Base-by-base conservation (phyloP, 2,797 vertebrate species). In the Urophycis tenuis region DNA sequence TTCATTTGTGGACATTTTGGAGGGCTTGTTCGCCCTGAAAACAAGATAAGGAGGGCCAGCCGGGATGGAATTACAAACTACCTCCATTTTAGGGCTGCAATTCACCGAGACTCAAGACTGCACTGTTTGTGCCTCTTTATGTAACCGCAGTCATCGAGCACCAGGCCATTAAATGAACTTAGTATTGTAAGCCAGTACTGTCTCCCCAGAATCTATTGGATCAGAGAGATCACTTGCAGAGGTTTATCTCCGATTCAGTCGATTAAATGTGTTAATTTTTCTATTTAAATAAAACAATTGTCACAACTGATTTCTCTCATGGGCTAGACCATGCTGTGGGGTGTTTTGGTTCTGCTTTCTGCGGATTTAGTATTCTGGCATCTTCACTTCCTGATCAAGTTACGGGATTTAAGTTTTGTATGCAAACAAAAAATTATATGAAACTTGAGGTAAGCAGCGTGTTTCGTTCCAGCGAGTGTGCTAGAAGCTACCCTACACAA, bases 261-360 rank as follows among this genome's bases (percentile, higher is more conserved):
- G 78, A 87, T 90, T 85, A 82, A 49, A 81, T 79, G 72, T 72
- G 91, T 89, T 86, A 78, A 81, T 83, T 85, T 86, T 88, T 86
- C 81, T 82, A 87, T 89, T 87, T 41, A 41, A 88, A 82, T 89
- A 83, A 87, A 81, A 88, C 90, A 87, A 71, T 70, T 32, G 33
- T 71, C 9, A 77, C 49, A 73, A 31, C 78, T 64, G 74, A 85
- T 74, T 53, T 72, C 72, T 80, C 73, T 76, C 79, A 78, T 77
- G 81, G 72, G 77, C 77, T 80, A 74, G 84, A 83, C 82, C 74
- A 78, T 0, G 67, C 80, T 84, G 85, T 86, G 81, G 87, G 87
- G 85, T 87, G 82, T 87, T 89, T 83, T 84, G 69, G 36, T 74
- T 78, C 36, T 29, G 75, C 77, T 74, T 72, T 74, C 69, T 60